phyloP scores from a whole-genome alignment of 2,113 vertebrate species.

The Chamaetylas fuelleborni region DNA sequence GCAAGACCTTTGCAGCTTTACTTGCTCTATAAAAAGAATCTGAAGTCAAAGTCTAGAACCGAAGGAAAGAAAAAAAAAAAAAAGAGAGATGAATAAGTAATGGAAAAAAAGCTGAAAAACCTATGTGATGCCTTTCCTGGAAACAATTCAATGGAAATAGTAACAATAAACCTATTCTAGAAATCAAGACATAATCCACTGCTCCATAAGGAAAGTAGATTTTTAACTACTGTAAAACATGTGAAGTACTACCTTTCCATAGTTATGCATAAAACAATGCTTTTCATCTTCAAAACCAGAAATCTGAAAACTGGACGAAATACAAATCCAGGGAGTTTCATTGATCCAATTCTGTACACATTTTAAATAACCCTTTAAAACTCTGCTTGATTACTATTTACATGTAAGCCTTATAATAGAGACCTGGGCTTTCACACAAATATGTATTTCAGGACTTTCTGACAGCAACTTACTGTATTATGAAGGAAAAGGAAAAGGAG shows the following conservation, averaged over 20 bases:
- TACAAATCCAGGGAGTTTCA: not conserved
- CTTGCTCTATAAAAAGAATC: conserved; percentile 9
- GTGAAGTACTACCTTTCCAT: not conserved
- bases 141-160: not conserved
- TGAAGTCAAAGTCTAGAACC: conserved; percentile 1
- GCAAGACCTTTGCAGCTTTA: not conserved
- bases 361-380: not conserved
- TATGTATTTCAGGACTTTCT: not conserved
- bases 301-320: not conserved
- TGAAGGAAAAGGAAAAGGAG: not conserved
- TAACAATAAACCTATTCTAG: not conserved
- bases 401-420: not conserved
- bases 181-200: not conserved
- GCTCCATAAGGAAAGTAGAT: not conserved
- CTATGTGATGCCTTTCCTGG: not conserved
- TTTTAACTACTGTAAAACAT: not conserved
- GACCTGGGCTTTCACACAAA: not conserved
- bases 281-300: not conserved
- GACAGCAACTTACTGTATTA: not conserved
- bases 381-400: not conserved
- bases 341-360: not conserved
- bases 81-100: not conserved
- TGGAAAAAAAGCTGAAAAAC: not conserved
- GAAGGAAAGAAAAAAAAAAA: not conserved
- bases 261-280: not conserved